Base-by-base conservation (phyloP, 2,113 vertebrate genomes). In the Cyprinodon tularosa region DNA sequence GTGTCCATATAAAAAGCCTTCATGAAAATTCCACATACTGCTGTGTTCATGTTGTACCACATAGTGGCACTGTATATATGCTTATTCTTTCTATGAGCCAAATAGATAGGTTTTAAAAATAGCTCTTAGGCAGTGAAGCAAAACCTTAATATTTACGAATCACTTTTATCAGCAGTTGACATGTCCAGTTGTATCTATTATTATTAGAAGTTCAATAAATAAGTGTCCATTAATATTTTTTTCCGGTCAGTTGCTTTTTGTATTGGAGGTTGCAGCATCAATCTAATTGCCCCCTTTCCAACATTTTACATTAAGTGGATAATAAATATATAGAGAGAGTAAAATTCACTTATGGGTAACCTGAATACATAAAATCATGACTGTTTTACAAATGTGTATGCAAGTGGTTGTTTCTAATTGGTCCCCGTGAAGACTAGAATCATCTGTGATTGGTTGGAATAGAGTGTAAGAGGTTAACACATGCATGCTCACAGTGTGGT, bases 31-130 rank as follows among this genome's bases (percentile, higher is more conserved):
- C 22, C 17, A 57, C 37, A 63, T 75, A 36, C 29, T 90, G 90
- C 68, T 75, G 83, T 88, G 65, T 68, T 62, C 61, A 40, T 53
- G 22, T 85, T 77, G 86, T 57, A n/a, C 90, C 92, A 90, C 90
- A 89, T 15, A 78, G 88, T 77, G 87, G 86, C 82, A 71, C 80
- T 90, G 62, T 75, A 13, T 77, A 81, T n/a, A 57, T 57, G 50
- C 17, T 9, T 57, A 14, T 57, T 20, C 17, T 3, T 3, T 17
- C 2, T 65, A 60, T 62, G 72, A 66, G 20, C 66, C 77, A 80
- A 60, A 17, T 65, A 15, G 69, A 37, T 59, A 45, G 29, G 4
- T 44, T 37, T 45, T 64, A 37, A 67, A 29, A 22, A 64, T 59
- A 4, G 5, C 45, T 50, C 36, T 20, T 69, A 50, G 74, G 72